phyloP scores from a whole-genome alignment of 2,113 vertebrate genomes.

The Oenanthe oenanthe region DNA sequence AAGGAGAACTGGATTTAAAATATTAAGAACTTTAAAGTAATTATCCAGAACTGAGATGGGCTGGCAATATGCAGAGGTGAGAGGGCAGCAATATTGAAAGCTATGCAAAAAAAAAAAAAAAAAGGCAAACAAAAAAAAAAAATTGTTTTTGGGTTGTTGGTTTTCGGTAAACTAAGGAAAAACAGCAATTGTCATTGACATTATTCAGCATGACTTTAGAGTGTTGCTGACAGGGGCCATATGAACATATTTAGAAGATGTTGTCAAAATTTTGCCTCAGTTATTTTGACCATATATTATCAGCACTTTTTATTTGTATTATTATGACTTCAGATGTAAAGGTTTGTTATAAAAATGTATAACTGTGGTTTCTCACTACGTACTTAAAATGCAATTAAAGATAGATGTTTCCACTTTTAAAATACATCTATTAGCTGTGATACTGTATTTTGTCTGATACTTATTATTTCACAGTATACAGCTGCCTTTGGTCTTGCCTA shows the following conservation, averaged over 20 bases:
- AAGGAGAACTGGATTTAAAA: constrained; percentile 61
- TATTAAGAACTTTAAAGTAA: constrained; percentile 57
- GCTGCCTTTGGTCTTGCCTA: constrained; percentile 32
- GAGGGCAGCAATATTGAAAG: constrained; percentile 73
- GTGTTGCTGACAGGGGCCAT: constrained; percentile 62
- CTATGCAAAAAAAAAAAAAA: constrained; percentile 75
- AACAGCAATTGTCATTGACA: constrained; percentile 33
- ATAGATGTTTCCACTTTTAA: constrained; percentile 75
- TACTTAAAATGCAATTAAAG: constrained; percentile 78
- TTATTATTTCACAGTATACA: constrained; percentile 65
- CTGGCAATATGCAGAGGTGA: constrained; percentile 61
- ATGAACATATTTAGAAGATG: constrained; percentile 59
- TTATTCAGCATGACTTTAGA: constrained; percentile 64
- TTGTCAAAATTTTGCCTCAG: constrained; percentile 64
- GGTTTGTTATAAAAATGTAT: constrained; percentile 74
- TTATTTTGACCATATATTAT: constrained; percentile 70
- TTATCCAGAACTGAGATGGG: constrained; percentile 54
- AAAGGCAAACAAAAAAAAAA: background rate
- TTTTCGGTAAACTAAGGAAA: constrained; percentile 53
- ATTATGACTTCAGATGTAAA: constrained; percentile 76
- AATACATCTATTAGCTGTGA: constrained; percentile 72
- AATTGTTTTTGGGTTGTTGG: constrained; percentile 3
- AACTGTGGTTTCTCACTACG: constrained; percentile 73
- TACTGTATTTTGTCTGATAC: constrained; percentile 68
- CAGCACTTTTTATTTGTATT: constrained; percentile 75